Percentiles rank a stretch among this genome's conserved stretches.
Conservation (phyloP, 2,113 vertebrate genomes). For the Loxodonta africana region DNA sequence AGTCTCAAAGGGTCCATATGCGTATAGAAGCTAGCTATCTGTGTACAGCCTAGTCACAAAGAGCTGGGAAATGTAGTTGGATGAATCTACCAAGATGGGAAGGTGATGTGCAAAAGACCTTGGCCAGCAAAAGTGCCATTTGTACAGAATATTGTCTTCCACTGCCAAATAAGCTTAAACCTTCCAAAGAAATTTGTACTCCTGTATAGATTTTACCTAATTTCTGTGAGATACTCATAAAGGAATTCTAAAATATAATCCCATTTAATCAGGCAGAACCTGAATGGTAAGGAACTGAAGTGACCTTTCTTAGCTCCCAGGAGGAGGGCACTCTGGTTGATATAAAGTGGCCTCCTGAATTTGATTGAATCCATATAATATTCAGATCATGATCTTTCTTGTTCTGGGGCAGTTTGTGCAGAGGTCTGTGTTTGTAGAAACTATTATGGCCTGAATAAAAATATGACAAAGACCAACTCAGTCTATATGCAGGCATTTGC, state of each 20-base stretch:
- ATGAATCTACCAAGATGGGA: neutral
- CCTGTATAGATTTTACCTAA: neutral
- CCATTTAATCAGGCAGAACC: neutral
- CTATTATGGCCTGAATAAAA: neutral
- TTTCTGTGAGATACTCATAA: neutral
- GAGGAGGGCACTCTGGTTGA: neutral
- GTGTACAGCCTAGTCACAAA: neutral
- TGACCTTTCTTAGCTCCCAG: neutral
- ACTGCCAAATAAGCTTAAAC: neutral
- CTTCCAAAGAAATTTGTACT: neutral
- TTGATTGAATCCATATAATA: neutral
- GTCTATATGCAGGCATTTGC: neutral
- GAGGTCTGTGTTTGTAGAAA: neutral
- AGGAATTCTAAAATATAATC: neutral
- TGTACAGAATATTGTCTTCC: neutral
- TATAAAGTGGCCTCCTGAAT: neutral
- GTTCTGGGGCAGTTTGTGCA: neutral
- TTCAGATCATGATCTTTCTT: neutral
- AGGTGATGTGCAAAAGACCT: neutral
- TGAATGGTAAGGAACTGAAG: neutral
- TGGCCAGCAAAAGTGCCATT: neutral
- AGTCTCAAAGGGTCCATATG: neutral
- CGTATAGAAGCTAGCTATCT: neutral
- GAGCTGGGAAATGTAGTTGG: neutral
- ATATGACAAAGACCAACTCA: neutral